Conservation (phyloP, 2,797 vertebrate species). For the Onychomys leucogaster region DNA sequence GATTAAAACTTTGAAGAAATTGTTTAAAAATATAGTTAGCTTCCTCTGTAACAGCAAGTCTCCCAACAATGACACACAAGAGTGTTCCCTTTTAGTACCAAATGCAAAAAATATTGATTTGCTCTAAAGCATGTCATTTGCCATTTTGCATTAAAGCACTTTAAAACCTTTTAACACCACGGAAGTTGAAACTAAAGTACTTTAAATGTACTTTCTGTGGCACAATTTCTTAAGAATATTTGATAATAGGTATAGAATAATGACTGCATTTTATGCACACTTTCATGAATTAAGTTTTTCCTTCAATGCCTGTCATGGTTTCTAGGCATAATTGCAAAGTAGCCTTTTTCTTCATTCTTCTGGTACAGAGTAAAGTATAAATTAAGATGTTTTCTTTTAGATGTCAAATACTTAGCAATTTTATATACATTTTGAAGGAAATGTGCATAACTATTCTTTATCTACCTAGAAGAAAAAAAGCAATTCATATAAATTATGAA, state of each 20-base stretch:
- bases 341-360: conserved; percentile 41
- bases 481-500: conserved; percentile 38
- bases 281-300: conserved; percentile 68
- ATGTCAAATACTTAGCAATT: conserved; percentile 60
- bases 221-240: conserved; percentile 75
- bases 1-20: conserved; percentile 80
- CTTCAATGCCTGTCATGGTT: conserved; percentile 62
- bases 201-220: conserved; percentile 78
- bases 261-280: conserved; percentile 64
- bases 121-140: conserved; percentile 84
- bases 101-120: conserved; percentile 85
- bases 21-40: conserved; percentile 76
- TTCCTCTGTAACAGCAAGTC: conserved; percentile 57
- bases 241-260: conserved; percentile 72
- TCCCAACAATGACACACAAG: conserved; percentile 70
- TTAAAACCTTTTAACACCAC: conserved; percentile 83
- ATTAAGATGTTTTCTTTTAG: conserved; percentile 68
- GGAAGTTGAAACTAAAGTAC: conserved; percentile 74
- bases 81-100: conserved; percentile 78
- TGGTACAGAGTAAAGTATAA: conserved; percentile 34
- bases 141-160: conserved; percentile 81
- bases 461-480: neutral
- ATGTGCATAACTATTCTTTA: conserved; percentile 35
- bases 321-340: conserved; percentile 24
- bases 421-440: conserved; percentile 47